These are phyloP conservation scores for Sialis fuliginosa DNA, from an alignment of 2,888 invertebrate species.

Conservation along the genomic window DNA sequence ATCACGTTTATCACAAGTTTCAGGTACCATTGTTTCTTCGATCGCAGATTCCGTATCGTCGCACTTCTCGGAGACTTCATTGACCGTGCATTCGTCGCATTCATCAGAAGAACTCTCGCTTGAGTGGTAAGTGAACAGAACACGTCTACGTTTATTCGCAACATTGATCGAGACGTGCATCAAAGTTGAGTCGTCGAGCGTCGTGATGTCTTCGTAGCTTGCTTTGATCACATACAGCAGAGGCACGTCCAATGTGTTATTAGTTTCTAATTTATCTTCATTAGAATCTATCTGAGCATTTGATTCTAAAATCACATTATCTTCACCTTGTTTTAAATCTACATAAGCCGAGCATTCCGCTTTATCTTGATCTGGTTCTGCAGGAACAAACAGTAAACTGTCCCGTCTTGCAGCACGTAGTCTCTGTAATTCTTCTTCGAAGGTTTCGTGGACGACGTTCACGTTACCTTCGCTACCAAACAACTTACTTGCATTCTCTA, in stretches of 20 bases:
- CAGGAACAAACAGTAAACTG: slow-evolving; percentile 26
- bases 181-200: background rate
- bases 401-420: slow-evolving; percentile 25
- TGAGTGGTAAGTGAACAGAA: background rate
- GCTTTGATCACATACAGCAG: background rate
- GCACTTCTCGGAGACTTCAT: background rate
- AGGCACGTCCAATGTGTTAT: background rate
- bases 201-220: background rate
- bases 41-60: background rate
- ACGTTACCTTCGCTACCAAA: slow-evolving; percentile 39
- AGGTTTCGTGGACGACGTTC: slow-evolving; percentile 29
- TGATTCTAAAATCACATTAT: too few species aligned
- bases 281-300: background rate
- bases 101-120: background rate
- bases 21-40: background rate
- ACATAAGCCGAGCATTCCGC: background rate
- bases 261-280: too few species aligned
- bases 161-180: too few species aligned
- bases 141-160: too few species aligned
- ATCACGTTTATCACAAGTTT: background rate
- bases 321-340: background rate
- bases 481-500: slow-evolving; percentile 20
- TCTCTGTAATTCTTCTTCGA: slow-evolving; percentile 33
- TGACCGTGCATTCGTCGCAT: background rate
- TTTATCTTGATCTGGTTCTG: background rate